Percentiles rank a stretch among this genome's conserved stretches.
These are phyloP conservation scores for Conger conger DNA, from an alignment of 2,113 vertebrate species.

Conservation along the genomic window DNA sequence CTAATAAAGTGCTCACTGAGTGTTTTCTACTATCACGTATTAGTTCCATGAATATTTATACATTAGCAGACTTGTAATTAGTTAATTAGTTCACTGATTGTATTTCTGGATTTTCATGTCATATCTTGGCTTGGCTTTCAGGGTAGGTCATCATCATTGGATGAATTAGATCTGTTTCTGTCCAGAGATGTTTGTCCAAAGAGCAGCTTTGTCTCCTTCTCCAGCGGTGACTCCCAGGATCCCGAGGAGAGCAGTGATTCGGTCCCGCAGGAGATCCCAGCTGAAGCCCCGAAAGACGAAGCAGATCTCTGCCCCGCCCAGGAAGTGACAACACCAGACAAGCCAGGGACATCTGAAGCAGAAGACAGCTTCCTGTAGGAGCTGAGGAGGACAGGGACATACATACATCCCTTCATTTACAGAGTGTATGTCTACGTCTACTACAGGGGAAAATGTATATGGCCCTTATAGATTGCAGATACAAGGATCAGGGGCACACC, in stretches of 20 bases:
- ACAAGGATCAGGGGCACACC: background rate
- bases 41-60: no score
- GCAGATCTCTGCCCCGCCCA: conserved; percentile 56
- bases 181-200: background rate
- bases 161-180: conserved; percentile 5
- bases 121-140: no score
- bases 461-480: background rate
- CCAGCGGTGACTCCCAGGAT: conserved; percentile 72
- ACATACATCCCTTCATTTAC: background rate
- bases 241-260: conserved; percentile 83
- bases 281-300: conserved; percentile 68
- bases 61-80: no score
- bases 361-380: conserved; percentile 91
- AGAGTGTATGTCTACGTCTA: no score
- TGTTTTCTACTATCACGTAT: no score
- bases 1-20: no score
- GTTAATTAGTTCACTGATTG: no score
- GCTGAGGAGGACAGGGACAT: background rate
- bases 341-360: conserved; percentile 62
- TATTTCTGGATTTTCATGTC: no score
- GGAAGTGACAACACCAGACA: conserved; percentile 55
- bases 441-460: conserved; percentile 14
- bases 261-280: conserved; percentile 11
- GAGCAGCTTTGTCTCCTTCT: conserved; percentile 24
- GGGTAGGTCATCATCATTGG: background rate